These are phyloP conservation scores for Hypotaenidia okinawae DNA, from an alignment of 2,797 vertebrate species.

Conservation along the genomic window DNA sequence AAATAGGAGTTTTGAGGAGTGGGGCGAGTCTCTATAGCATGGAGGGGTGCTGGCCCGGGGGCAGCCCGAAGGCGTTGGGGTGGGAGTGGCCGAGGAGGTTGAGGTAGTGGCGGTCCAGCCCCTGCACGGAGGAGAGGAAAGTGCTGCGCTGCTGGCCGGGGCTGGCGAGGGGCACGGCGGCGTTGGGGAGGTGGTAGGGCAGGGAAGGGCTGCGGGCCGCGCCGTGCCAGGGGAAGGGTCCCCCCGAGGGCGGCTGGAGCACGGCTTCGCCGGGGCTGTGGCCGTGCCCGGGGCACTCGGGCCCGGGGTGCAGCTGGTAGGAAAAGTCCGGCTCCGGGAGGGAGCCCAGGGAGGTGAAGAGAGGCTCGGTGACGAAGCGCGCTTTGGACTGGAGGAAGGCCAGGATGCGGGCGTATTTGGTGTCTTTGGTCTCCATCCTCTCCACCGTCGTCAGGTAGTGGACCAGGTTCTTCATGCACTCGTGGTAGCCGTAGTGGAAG, in stretches of 20 bases:
- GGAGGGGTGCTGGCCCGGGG: conserved; percentile 86
- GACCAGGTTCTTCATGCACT: conserved; percentile 98
- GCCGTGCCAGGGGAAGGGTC: conserved; percentile 86
- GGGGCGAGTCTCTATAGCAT: conserved; percentile 70
- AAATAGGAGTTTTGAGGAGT: background rate
- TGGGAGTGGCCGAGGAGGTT: conserved; percentile 92
- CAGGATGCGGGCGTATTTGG: conserved; percentile 96
- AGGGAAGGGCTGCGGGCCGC: conserved; percentile 83
- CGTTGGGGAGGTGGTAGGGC: conserved; percentile 79
- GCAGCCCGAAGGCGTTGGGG: conserved; percentile 87
- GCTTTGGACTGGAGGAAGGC: conserved; percentile 97
- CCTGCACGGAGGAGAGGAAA: conserved; percentile 89
- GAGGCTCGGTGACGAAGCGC: conserved; percentile 85
- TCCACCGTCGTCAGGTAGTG: conserved; percentile 98
- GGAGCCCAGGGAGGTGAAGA: conserved; percentile 82
- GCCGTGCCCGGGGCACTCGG: conserved; percentile 85
- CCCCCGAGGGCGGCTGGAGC: conserved; percentile 82
- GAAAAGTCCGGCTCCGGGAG: conserved; percentile 88
- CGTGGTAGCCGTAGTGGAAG: conserved; percentile 97
- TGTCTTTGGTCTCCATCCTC: conserved; percentile 95
- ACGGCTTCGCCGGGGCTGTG: conserved; percentile 82
- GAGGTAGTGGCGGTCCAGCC: conserved; percentile 93
- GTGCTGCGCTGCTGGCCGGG: conserved; percentile 84
- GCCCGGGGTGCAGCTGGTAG: conserved; percentile 83
- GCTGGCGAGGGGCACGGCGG: conserved; percentile 80